Conservation (phyloP, 2,113 vertebrate species). For the Periophthalmus modestus region DNA sequence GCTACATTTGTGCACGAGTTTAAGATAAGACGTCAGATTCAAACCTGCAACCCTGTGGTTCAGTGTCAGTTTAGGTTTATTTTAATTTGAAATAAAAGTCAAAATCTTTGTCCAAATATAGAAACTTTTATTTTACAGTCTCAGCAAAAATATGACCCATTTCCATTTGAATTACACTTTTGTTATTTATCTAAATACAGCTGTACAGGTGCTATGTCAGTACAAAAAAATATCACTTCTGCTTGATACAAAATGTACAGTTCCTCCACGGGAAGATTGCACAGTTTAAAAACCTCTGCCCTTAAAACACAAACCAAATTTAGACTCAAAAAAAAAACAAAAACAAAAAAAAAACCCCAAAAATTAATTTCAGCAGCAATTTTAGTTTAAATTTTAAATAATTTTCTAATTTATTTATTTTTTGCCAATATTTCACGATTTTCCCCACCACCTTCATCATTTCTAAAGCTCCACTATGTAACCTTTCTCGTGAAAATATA, state of each 20-base stretch:
- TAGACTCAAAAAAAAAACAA: constrained; percentile 2
- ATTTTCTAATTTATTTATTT: too few species aligned
- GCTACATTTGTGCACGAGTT: too few species aligned
- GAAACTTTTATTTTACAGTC: constrained; percentile 73
- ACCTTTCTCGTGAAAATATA: too few species aligned
- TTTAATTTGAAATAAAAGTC: background rate
- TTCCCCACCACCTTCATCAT: too few species aligned
- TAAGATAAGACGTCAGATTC: too few species aligned
- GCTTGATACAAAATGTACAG: constrained; percentile 67
- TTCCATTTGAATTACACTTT: constrained; percentile 70
- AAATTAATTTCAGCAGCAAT: too few species aligned
- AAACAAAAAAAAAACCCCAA: constrained; percentile 3
- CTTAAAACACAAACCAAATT: constrained; percentile 25
- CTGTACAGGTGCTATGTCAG: constrained; percentile 68
- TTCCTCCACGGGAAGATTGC: constrained; percentile 31
- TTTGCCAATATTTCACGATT: too few species aligned
- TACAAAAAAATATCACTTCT: constrained; percentile 73
- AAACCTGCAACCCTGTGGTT: too few species aligned
- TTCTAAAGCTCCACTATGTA: too few species aligned
- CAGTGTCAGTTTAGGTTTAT: too few species aligned
- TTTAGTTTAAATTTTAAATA: too few species aligned
- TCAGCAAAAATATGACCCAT: constrained; percentile 77
- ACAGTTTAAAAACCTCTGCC: constrained; percentile 42
- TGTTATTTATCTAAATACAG: constrained; percentile 78
- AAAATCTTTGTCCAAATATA: constrained; percentile 72